phyloP scores from a whole-genome alignment of 2,888 invertebrate genomes.

The Dryadula phaetusa region DNA sequence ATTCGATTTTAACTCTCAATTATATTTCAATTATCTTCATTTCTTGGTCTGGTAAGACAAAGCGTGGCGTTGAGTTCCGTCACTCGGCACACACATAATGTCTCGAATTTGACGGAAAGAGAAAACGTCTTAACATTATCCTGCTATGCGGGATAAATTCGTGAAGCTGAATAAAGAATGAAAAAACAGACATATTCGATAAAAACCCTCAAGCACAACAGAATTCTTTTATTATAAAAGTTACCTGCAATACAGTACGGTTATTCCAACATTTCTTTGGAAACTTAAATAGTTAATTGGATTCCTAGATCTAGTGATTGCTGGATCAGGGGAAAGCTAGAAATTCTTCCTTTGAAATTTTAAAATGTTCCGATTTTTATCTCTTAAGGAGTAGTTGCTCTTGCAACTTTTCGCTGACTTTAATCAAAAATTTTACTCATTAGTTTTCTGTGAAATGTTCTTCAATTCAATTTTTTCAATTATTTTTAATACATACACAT shows the following conservation, averaged over 20 bases:
- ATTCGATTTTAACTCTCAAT: too few relatives aligned
- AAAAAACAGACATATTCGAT: neutral
- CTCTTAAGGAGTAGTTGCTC: neutral
- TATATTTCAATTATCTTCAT: too few relatives aligned
- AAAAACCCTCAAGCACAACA: neutral
- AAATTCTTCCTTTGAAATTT: constrained; percentile 1
- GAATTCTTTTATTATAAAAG: neutral
- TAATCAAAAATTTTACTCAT: neutral
- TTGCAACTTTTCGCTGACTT: neutral
- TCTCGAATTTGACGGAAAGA: too few relatives aligned
- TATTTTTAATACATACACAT: too few relatives aligned
- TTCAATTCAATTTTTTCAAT: neutral
- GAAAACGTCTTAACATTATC: too few relatives aligned
- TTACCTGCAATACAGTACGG: neutral
- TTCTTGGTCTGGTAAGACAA: too few relatives aligned
- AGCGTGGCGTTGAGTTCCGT: too few relatives aligned
- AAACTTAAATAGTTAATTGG: constrained; percentile 2
- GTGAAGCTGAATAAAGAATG: neutral
- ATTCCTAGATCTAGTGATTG: neutral
- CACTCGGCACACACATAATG: too few relatives aligned
- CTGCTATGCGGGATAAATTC: too few relatives aligned
- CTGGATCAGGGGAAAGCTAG: neutral
- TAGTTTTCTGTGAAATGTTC: neutral
- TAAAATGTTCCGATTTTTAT: neutral
- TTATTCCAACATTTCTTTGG: neutral